Evolutionary conservation across 2,888 invertebrate genomes (phyloP).

Genomic region (Drosophila anomalata): DNA sequence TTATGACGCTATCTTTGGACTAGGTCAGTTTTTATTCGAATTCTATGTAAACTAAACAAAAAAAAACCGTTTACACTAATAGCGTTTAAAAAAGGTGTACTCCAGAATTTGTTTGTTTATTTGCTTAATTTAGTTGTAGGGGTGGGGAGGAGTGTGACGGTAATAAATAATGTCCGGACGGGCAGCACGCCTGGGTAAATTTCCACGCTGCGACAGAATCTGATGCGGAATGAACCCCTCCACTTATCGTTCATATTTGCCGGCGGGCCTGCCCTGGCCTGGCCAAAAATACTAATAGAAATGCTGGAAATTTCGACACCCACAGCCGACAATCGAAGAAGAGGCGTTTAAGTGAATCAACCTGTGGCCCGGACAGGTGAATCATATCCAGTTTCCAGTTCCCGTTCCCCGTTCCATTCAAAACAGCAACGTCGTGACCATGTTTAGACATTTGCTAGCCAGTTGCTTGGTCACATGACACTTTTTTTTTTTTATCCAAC

Average conservation of each 20-base stretch:
- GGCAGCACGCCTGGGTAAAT: conserved; percentile 62
- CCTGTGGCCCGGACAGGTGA: conserved; percentile 34
- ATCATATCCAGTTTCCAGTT: conserved; percentile 47
- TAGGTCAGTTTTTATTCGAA: conserved; percentile 64
- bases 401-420: conserved; percentile 1
- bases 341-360: conserved; percentile 25
- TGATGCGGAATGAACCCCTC: conserved; percentile 33
- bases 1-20: conserved; percentile 46
- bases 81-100: conserved; percentile 32
- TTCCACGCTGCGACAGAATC: conserved; percentile 53
- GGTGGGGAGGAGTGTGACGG: conserved; percentile 9
- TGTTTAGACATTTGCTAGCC: conserved; percentile 72
- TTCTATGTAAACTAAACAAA: conserved; percentile 64
- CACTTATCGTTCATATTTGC: conserved; percentile 59
- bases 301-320: conserved; percentile 3
- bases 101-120: conserved; percentile 37
- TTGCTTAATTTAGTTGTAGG: conserved; percentile 28
- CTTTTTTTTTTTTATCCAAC: conserved; percentile 37
- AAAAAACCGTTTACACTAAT: conserved; percentile 49
- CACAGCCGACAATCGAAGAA: neutral
- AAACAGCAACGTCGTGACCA: conserved; percentile 52
- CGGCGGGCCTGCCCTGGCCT: neutral
- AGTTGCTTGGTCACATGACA: conserved; percentile 72
- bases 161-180: conserved; percentile 24
- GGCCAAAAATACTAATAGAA: neutral